Evolutionary conservation across 2,888 invertebrate species (phyloP).

Genomic region (Colletes collaris): DNA sequence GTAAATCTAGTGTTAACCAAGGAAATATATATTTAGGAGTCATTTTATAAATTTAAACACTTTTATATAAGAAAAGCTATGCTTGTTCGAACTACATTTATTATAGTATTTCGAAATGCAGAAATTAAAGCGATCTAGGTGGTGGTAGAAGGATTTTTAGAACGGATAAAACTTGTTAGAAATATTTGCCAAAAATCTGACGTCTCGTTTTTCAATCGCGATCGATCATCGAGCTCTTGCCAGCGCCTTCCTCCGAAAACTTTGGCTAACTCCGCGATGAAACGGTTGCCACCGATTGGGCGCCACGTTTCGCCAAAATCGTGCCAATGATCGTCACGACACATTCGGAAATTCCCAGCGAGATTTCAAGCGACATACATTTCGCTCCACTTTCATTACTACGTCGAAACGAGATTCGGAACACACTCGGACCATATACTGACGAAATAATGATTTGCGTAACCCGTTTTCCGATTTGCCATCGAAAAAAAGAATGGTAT

Average conservation of each 20-base stretch:
- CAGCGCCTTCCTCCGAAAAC: constrained; percentile 39
- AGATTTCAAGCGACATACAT: constrained; percentile 1
- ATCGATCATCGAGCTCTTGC: constrained; percentile 34
- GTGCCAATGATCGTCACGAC: constrained; percentile 28
- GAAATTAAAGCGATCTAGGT: too few species aligned
- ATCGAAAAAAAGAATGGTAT: neutral
- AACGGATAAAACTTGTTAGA: neutral
- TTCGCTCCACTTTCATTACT: constrained; percentile 5
- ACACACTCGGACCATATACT: neutral
- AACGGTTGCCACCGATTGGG: constrained; percentile 49
- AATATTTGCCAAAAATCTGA: constrained; percentile 13
- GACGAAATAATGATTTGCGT: neutral
- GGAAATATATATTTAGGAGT: too few species aligned
- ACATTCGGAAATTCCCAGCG: constrained; percentile 10
- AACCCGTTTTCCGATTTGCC: neutral
- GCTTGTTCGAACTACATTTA: too few species aligned
- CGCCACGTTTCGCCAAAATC: constrained; percentile 34
- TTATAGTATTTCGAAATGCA: too few species aligned
- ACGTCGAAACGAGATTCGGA: neutral
- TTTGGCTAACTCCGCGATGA: constrained; percentile 25
- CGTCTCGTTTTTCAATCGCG: constrained; percentile 8
- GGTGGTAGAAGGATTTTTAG: neutral
- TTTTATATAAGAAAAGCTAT: too few species aligned
- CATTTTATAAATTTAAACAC: too few species aligned
- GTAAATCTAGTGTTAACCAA: too few species aligned